Evolutionary conservation across 35 echinoderm and acorn worm genomes (phyloP), one percentile per base, ranked within the genome.

Genomic region (Hemicentrotus pulcherrimus): DNA sequence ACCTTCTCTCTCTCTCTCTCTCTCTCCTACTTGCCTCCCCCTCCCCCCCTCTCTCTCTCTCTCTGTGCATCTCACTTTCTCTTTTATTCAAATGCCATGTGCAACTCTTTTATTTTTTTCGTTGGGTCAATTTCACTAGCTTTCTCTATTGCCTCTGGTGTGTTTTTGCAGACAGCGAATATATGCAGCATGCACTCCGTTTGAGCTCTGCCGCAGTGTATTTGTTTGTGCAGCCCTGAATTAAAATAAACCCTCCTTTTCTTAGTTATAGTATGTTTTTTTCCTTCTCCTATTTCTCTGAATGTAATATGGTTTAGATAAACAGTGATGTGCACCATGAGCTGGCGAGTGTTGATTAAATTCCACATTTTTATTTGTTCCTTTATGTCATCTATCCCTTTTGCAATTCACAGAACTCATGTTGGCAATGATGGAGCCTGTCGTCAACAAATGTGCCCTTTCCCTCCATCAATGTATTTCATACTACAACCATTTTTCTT

Each of bases 81-180:
- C 19, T 78, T 8, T n/a, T n/a, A 78, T 78, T 78, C 65, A 78
- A 78, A 78, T 78, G 65, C 65, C 65, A 78, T 78, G 65, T 78
- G 65, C 65, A 78, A 78, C 65, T 78, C 65, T 78, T 59, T 78
- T 78, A 78, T 78, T 78, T 78, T 78, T 78, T 78, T 78, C 65
- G 7, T 78, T 78, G 65, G 65, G 22, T 78, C 65, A 78, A 78
- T 78, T 78, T 78, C 65, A 78, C 65, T 22, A 78, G 65, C 65
- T 78, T 78, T 78, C 65, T 78, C 65, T 78, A 78, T 78, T 78
- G 65, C 65, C 65, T 78, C 65, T 78, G 65, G 65, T 78, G 65
- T 78, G 65, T 78, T 78, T 78, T 78, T 78, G 19, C 65, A 78
- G 65, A 78, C 65, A 78, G 65, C 65, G 65, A 78, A 78, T 78